Evolutionary conservation across 2,113 vertebrate species (phyloP), one percentile per base, ranked within the genome.

Genomic region (Mystacornis crossleyi): DNA sequence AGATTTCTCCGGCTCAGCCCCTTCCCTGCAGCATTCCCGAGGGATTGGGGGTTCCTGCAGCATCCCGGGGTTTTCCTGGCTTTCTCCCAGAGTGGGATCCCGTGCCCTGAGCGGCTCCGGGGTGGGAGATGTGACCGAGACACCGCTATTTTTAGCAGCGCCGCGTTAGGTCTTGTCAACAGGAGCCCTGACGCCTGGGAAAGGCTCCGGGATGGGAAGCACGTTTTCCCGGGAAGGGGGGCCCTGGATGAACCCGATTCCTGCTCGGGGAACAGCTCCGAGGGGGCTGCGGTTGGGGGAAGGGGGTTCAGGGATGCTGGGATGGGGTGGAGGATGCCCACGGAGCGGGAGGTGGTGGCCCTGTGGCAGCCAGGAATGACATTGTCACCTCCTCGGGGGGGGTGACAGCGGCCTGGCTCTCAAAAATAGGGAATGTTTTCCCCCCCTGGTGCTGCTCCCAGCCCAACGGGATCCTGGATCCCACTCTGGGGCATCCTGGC

Each of bases 381-480:
- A 3, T 9, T 4, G 53, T 31, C 73, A 34, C 38, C 66, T 62
- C 64, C 40, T 4, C 3, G 1, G 5, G 6, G 26, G 7, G 18
- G 13, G 24, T 18, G 54, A 23, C 65, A 47, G 42, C 5, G 21
- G 42, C n/a, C 8, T 5, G 48, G 24, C 9, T 12, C 33, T 28
- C 51, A 21, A 8, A 8, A 82, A 6, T 1, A 2, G 6, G 67
- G 29, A 40, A 45, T 18, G 6, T 4, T 4, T 31, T 57, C 24
- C 51, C 47, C 13, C 7, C 53, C 36, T 2, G 31, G 2, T 18
- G 50, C 54, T 26, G 66, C 25, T 85, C 25, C 71, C 58, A n/a
- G 21, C 3, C 6, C 5, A 0, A 8, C 14, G 18, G 9, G 18
- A 2, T 16, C 40, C 34, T 1, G 53, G 17, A 15, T 81, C 31